Evolutionary conservation across 1,140 invertebrate genomes (phyloP).

Genomic region (Tetramorium parvispinum): DNA sequence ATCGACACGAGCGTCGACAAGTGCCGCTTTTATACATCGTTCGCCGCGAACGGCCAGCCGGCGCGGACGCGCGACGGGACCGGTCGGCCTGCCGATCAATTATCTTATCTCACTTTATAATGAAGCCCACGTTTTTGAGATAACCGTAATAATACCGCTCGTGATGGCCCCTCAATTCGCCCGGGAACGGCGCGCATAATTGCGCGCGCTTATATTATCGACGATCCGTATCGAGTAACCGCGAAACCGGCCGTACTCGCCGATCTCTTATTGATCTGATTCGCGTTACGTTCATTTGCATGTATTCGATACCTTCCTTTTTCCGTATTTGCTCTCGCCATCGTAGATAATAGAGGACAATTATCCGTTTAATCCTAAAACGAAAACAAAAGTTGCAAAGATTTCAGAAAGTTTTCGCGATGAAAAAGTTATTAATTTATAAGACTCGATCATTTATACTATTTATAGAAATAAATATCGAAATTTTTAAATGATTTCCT

Average conservation of each 20-base stretch:
- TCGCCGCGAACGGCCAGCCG: background rate
- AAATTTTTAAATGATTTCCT: background rate
- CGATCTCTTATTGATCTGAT: constrained; percentile 33
- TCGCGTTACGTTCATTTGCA: constrained; percentile 9
- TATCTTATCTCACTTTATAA: constrained; percentile 61
- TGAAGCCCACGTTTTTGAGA: constrained; percentile 48
- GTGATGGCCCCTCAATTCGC: constrained; percentile 23
- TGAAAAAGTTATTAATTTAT: background rate
- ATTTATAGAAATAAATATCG: background rate
- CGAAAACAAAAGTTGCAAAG: background rate
- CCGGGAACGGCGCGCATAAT: constrained; percentile 35
- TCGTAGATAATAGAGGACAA: background rate
- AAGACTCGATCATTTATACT: background rate
- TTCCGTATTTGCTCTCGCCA: background rate
- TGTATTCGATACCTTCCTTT: constrained; percentile 13
- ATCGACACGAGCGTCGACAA: constrained; percentile 38
- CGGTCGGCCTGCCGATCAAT: constrained; percentile 24
- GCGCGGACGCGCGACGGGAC: constrained; percentile 3
- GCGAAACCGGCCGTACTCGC: background rate
- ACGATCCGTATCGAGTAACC: constrained; percentile 17
- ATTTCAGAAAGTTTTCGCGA: background rate
- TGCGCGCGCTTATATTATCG: constrained; percentile 35
- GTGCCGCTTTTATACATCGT: constrained; percentile 32
- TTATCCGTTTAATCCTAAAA: background rate
- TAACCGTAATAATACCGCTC: constrained; percentile 47